These are phyloP conservation scores for Odontothrips loti DNA, from an alignment of 2,888 invertebrate species.

Conservation along the genomic window DNA sequence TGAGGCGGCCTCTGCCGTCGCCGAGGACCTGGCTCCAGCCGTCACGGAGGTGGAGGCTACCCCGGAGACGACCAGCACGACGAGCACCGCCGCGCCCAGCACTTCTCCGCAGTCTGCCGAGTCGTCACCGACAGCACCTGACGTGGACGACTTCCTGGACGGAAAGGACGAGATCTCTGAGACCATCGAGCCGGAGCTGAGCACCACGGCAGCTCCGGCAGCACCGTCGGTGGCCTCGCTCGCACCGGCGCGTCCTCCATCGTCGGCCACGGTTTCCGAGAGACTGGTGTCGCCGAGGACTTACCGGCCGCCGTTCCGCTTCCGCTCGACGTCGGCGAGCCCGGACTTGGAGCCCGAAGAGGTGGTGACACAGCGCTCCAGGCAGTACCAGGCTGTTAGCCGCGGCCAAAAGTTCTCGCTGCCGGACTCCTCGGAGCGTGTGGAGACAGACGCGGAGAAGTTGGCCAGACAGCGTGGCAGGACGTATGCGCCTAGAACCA, in stretches of 20 bases:
- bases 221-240: neutral
- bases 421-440: constrained; percentile 2
- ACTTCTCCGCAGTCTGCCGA: neutral
- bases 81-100: neutral
- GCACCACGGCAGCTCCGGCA: neutral
- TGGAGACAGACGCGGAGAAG: neutral
- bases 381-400: neutral
- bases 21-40: neutral
- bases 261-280: neutral
- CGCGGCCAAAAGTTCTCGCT: neutral
- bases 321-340: neutral
- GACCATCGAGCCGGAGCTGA: neutral
- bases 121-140: neutral
- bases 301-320: neutral
- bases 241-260: neutral
- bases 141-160: neutral
- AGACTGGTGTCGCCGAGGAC: neutral
- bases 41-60: neutral
- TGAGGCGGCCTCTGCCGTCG: neutral
- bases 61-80: neutral
- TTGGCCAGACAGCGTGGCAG: neutral
- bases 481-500: neutral
- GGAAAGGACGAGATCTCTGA: neutral
- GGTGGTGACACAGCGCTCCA: neutral
- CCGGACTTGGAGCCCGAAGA: neutral